Evolutionary conservation across 2,113 vertebrate genomes (phyloP).

Genomic region (Oreochromis spilurus): DNA sequence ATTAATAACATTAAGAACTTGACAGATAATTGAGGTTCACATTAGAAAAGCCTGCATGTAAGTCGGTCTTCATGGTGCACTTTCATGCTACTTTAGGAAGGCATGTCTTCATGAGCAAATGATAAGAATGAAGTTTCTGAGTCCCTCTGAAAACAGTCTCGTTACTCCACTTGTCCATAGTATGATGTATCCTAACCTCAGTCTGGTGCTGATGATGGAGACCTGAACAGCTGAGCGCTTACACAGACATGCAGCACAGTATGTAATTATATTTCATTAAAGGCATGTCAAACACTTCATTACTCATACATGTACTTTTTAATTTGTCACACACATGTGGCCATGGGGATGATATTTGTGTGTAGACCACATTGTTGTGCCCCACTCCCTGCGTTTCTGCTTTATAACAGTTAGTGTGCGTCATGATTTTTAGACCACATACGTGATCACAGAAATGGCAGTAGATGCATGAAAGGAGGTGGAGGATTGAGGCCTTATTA

Average conservation of each 20-base stretch:
- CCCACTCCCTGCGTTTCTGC: background rate
- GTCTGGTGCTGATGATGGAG: background rate
- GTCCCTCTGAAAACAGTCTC: background rate
- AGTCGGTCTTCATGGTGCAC: background rate
- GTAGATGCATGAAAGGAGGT: background rate
- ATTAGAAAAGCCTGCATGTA: background rate
- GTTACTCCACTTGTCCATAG: background rate
- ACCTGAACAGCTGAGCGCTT: background rate
- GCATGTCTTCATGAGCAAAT: fast-evolving
- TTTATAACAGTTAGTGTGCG: background rate
- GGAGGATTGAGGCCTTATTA: background rate
- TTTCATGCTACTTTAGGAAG: background rate
- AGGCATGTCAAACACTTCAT: background rate
- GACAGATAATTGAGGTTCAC: background rate
- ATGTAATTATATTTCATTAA: background rate
- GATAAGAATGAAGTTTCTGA: background rate
- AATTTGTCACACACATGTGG: background rate
- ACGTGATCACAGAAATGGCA: background rate
- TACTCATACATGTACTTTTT: background rate
- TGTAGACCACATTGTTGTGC: background rate
- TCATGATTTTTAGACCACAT: background rate
- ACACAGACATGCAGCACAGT: background rate
- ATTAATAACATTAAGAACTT: background rate
- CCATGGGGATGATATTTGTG: background rate
- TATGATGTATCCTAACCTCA: background rate